Evolutionary conservation across 1,140 invertebrate species (phyloP), one percentile per base, ranked within the genome.

Genomic region (Drosophila auraria): DNA sequence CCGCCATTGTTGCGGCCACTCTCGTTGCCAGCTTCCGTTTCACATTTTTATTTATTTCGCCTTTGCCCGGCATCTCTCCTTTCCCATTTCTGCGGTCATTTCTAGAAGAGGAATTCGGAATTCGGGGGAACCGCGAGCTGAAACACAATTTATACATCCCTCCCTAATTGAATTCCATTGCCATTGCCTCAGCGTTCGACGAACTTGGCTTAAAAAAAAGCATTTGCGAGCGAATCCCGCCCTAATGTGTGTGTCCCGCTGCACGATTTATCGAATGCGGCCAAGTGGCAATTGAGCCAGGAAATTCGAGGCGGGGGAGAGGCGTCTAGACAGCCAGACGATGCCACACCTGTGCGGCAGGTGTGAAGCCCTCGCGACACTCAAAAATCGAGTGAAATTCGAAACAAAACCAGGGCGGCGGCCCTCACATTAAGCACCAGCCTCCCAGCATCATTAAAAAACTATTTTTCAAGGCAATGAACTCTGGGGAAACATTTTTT

Each of bases 91-190:
- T 68, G 60, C 54, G 69, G 78, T 69, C 73, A 78, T 44, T 25
- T 15, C 15, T 36, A 42, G 27, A 2, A 25, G 11, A 38, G 42
- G 40, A 58, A 57, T 50, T 45, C 33, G 30, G 40, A 58, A 57
- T 50, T 45, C 33, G 30, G 1, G 33, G 65, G 30, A 79, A 62
- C 61, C 74, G 65, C 69, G 54, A 62, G 23, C 40, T 25, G 54
- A 64, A 78, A 66, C 53, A 45, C 59, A 81, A 79, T 72, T 72
- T 72, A 75, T 83, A 81, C 27, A 78, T 71, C 74, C 66, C 42
- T 49, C 49, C 45, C 71, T 84, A 90, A 89, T 89, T 90, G 81
- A 90, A 90, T 90, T 89, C 81, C 81, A 78, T 81, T 75, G 50
- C 62, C 51, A 49, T 15, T 54, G 51, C 50, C 50, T 12, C 3